These are phyloP conservation scores for Tortricodes alternella DNA, from an alignment of 2,888 invertebrate genomes.

Conservation along the genomic window DNA sequence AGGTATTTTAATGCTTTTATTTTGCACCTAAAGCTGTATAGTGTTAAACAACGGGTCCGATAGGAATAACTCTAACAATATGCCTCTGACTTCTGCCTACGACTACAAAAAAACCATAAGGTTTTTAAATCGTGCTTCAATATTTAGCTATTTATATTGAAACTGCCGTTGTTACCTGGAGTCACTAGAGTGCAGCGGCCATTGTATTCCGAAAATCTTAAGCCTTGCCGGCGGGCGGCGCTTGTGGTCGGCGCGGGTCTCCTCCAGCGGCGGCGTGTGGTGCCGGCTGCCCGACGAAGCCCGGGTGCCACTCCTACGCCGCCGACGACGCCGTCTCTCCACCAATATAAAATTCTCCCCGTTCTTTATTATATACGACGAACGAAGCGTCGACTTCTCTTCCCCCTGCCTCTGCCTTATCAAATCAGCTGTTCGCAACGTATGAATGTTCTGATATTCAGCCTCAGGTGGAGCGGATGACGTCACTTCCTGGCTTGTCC, in stretches of 20 bases:
- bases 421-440: slow-evolving; percentile 78
- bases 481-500: slow-evolving; percentile 73
- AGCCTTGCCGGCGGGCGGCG: slow-evolving; percentile 75
- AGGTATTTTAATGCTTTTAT: too few species aligned
- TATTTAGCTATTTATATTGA: background rate
- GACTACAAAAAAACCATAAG: too few species aligned
- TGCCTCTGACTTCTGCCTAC: too few species aligned
- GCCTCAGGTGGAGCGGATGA: slow-evolving; percentile 66
- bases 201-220: slow-evolving; percentile 79
- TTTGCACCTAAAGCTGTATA: too few species aligned
- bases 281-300: slow-evolving; percentile 74
- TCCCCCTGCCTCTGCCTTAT: slow-evolving; percentile 78
- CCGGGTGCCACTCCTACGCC: slow-evolving; percentile 74
- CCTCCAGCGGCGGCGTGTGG: slow-evolving; percentile 75
- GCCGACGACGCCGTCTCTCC: slow-evolving; percentile 71
- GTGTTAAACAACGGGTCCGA: too few species aligned
- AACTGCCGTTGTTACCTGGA: slow-evolving; percentile 59
- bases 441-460: slow-evolving; percentile 79
- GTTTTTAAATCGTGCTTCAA: too few species aligned
- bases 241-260: slow-evolving; percentile 71
- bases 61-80: too few species aligned
- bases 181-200: slow-evolving; percentile 79
- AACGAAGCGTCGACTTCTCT: slow-evolving; percentile 76
- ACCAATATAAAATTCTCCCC: slow-evolving; percentile 79
- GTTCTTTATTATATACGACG: slow-evolving; percentile 78